These are phyloP conservation scores for Lagopus muta DNA, from an alignment of 2,113 vertebrate genomes.

Conservation along the genomic window DNA sequence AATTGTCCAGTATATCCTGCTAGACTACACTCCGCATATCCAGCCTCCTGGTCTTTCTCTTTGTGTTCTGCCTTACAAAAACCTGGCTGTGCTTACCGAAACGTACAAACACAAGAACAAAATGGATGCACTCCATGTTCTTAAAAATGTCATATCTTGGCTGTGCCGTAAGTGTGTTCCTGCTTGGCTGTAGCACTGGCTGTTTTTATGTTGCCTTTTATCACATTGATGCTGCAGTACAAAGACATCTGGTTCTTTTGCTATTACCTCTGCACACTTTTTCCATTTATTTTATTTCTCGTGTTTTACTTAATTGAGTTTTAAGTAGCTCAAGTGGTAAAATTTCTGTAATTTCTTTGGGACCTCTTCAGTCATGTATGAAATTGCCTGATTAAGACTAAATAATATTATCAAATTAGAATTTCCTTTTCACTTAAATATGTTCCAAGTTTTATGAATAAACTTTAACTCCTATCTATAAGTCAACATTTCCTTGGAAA, in stretches of 20 bases:
- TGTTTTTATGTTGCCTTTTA: slow-evolving; percentile 36
- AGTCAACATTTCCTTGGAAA: neutral
- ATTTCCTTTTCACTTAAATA: neutral
- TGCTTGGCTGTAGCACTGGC: slow-evolving; percentile 19
- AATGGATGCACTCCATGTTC: slow-evolving; percentile 63
- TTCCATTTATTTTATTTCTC: neutral
- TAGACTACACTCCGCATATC: slow-evolving; percentile 30
- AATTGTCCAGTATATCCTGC: slow-evolving; percentile 26
- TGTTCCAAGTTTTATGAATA: neutral
- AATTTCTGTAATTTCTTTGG: neutral
- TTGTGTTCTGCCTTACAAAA: slow-evolving; percentile 41
- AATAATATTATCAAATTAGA: neutral
- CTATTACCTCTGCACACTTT: slow-evolving; percentile 14
- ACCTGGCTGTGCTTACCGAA: slow-evolving; percentile 41
- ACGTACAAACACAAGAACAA: slow-evolving; percentile 43
- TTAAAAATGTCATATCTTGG: slow-evolving; percentile 55
- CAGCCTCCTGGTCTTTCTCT: slow-evolving; percentile 61
- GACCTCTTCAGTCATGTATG: neutral
- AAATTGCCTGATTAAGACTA: neutral
- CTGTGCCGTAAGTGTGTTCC: neutral
- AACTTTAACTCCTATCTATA: neutral
- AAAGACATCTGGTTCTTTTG: slow-evolving; percentile 47
- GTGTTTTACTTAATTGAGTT: neutral
- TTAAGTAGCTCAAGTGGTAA: slow-evolving; percentile 11
- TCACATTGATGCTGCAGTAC: slow-evolving; percentile 5